Evolutionary conservation across 2,113 vertebrate genomes (phyloP).

Genomic region (Anarrhichthys ocellatus): DNA sequence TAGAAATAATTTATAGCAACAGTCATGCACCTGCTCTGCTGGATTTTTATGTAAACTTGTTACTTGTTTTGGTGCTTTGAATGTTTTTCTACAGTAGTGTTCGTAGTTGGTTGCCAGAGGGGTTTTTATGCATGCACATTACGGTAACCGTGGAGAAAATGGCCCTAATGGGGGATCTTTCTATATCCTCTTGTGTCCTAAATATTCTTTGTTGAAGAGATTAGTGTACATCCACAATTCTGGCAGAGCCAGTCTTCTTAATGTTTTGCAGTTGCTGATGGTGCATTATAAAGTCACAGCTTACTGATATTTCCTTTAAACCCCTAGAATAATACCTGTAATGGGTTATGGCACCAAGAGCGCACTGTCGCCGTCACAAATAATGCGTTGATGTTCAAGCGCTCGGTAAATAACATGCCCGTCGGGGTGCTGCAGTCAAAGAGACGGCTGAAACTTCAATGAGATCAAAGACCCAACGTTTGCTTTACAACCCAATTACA

Average conservation of each 20-base stretch:
- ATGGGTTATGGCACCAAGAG: conserved; percentile 30
- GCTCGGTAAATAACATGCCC: conserved; percentile 45
- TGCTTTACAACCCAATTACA: conserved; percentile 62
- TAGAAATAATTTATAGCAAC: neutral
- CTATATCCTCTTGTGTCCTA: conserved; percentile 26
- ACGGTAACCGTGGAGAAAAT: conserved; percentile 4
- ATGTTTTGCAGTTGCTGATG: conserved; percentile 1
- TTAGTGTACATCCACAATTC: conserved; percentile 15
- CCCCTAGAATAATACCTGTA: conserved; percentile 45
- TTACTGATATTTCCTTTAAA: conserved; percentile 33
- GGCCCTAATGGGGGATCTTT: neutral
- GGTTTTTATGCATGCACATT: conserved; percentile 6
- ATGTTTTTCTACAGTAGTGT: neutral
- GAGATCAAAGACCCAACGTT: conserved; percentile 58
- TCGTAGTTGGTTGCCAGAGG: neutral
- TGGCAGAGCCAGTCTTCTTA: conserved; percentile 3
- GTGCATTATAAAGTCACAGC: conserved; percentile 17
- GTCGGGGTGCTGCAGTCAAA: conserved; percentile 35
- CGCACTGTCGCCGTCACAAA: conserved; percentile 42
- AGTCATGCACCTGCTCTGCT: neutral
- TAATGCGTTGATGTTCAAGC: conserved; percentile 54
- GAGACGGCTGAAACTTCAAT: conserved; percentile 14
- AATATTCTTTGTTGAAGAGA: conserved; percentile 38
- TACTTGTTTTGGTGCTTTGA: neutral
- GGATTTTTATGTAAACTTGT: neutral